phyloP scores from a whole-genome alignment of 2,113 vertebrate species.

The Suncus etruscus region DNA sequence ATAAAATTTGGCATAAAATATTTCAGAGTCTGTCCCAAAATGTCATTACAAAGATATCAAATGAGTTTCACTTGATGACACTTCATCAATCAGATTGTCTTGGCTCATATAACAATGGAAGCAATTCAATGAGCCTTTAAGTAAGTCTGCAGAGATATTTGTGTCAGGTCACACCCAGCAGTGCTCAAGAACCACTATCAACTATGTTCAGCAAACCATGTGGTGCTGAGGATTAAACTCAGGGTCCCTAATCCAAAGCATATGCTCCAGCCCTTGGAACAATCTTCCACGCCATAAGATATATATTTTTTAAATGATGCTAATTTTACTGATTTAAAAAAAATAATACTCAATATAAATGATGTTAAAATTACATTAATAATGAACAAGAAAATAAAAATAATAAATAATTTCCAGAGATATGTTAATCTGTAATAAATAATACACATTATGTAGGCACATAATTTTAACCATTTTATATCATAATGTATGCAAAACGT shows the following conservation, averaged over 20 bases:
- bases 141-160: background rate
- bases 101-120: constrained; percentile 12
- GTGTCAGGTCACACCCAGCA: no score
- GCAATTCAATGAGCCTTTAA: constrained; percentile 44
- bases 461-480: constrained; percentile 26
- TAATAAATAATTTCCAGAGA: background rate
- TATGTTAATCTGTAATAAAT: background rate
- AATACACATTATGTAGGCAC: background rate
- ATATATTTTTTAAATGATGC: background rate
- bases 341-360: constrained; percentile 41
- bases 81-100: background rate
- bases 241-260: no score
- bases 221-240: no score
- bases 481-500: background rate
- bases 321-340: constrained; percentile 27
- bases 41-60: background rate
- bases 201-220: no score
- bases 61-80: background rate
- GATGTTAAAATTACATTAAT: background rate
- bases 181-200: no score
- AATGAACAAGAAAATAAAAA: constrained; percentile 47
- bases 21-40: constrained; percentile 12
- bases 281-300: no score
- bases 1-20: background rate
- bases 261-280: no score